Evolutionary conservation across 2,797 vertebrate genomes (phyloP), one percentile per base, ranked within the genome.

Genomic region (Clarias platycephalus): DNA sequence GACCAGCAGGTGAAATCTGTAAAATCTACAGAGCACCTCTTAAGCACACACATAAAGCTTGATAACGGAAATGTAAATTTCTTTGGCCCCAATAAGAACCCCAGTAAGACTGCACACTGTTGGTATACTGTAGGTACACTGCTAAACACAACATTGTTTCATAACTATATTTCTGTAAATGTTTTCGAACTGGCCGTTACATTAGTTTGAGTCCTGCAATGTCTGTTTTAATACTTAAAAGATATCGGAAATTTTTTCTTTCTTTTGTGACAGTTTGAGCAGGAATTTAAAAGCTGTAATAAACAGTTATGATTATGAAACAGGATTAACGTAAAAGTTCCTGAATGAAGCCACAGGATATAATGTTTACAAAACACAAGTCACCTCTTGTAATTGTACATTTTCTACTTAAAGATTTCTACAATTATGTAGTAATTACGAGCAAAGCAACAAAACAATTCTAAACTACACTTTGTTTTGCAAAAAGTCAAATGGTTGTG

Each of bases 341-440:
- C 75, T 24, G 55, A 60, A 37, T 79, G 26, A 78, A 62, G 34
- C 18, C 5, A 78, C 83, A 76, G 40, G 76, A 60, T 66, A 63
- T 80, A 81, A 84, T 86, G 88, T 85, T 88, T 88, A 88, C 88
- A 88, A 81, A 80, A 85, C 84, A 87, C 86, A 15, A 72, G 78
- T 83, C 83, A 85, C 87, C 64, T 87, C 83, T 80, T 83, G 12
- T 10, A 0, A 34, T 53, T 88, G 77, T 79, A 58, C 58, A 40
- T 85, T 79, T 86, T 85, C 67, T 87, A 83, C 76, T 78, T 49
- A 67, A 31, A 72, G 72, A 22, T 72, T 40, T 83, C 20, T 31
- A 71, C 28, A 77, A 57, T 55, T 6, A n/a, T 49, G 80, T 60
- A 60, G 55, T 49, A 28, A 78, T 44, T 44, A 31, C 31, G 2